Base-by-base conservation (phyloP, 2,888 invertebrate species). In the Metellina segmentata region DNA sequence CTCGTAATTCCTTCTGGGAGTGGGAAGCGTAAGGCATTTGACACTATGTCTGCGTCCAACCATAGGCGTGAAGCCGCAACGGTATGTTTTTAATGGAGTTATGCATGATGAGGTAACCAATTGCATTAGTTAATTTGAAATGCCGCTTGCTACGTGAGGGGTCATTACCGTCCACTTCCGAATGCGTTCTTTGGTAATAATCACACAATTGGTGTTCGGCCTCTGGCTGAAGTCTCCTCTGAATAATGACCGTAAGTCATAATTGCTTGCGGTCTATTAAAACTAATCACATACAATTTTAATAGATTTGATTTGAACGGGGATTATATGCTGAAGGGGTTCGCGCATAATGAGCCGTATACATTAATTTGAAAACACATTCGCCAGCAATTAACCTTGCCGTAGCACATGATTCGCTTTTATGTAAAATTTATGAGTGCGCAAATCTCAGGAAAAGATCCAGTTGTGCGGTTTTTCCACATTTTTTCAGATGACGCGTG, bases 81-180 rank as follows among this genome's bases (percentile, higher is more conserved):
- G 72, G 20, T 34, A 81, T 87, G 81, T 87, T 87, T 87, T 87
- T 87, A 87, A 87, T 89, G 81, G 89, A 81, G 82, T 61, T 72
- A 69, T 70, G 89, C 81, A 82, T 74, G 89, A 89, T 69, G 70
- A 89, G 81, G 72, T 72, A 81, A 72, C 88, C 53, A 81, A 82
- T 89, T 75, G 81, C 89, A 89, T 89, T 89, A 89, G 89, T 81
- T 89, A 89, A 89, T 89, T 82, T 81, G 81, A 75, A 82, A 51
- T 81, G 79, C 72, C 72, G 87, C 34, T 79, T 87, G 48, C 53
- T 87, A 79, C 87, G 79, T 87, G 87, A 79, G 71, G 20, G 53
- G 71, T 53, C 81, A 87, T 81, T 79, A 53, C 52, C 72, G 49
- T 69, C 20, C 61, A 52, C 52, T 85, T 75, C 85, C 34, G 72